These are phyloP conservation scores for Pseudois nayaur DNA, from an alignment of 2,113 vertebrate genomes.

Conservation along the genomic window DNA sequence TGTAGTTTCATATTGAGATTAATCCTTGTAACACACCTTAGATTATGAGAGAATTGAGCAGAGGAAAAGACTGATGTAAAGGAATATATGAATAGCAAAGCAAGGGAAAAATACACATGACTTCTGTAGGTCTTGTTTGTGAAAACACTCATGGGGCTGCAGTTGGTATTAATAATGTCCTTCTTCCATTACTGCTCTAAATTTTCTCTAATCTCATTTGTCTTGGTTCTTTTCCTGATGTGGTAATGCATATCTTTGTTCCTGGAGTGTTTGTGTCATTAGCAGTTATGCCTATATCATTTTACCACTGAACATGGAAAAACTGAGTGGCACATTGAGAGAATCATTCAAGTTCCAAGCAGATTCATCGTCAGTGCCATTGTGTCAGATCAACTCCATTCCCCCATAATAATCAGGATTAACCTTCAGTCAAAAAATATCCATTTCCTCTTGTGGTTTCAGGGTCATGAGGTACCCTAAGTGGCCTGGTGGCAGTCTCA, in stretches of 20 bases:
- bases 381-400: neutral
- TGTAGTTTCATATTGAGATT: neutral
- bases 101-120: neutral
- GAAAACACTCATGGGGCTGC: neutral
- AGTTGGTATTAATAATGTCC: neutral
- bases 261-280: neutral
- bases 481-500: neutral
- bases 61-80: neutral
- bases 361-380: neutral
- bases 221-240: neutral
- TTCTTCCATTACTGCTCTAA: neutral
- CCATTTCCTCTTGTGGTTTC: neutral
- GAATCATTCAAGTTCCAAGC: neutral
- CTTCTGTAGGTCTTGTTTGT: neutral
- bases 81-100: neutral
- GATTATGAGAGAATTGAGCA: neutral
- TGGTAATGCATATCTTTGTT: neutral
- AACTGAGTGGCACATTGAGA: neutral
- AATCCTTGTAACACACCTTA: neutral
- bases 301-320: neutral
- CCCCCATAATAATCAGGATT: neutral
- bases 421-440: neutral
- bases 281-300: neutral
- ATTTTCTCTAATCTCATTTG: neutral
- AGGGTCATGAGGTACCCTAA: neutral